Evolutionary conservation across 2,113 vertebrate genomes (phyloP), one percentile per base, ranked within the genome.

Genomic region (Melanerpes formicivorus): DNA sequence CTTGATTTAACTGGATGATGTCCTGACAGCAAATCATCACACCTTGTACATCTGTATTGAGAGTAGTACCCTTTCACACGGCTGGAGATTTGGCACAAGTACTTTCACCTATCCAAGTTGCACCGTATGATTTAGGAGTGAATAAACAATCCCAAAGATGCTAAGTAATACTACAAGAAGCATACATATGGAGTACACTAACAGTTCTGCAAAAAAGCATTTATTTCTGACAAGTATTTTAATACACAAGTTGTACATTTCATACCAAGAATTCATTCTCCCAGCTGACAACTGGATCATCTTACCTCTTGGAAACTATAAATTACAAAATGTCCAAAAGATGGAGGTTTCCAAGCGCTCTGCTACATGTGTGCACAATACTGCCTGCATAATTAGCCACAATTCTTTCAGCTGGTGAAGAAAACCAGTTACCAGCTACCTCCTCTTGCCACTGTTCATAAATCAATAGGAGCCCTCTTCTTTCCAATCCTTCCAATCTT

Each of bases 201-300:
- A 64, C 44, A 93, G 90, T 81, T 72, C 93, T 54, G 42, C 29
- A 90, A 95, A 95, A 95, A 92, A 84, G 6, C 71, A 92, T 87
- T 95, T 96, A 91, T 96, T 96, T 95, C 85, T 80, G 55, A 85
- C 91, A 97, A 78, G 84, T 87, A 87, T 71, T 96, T 97, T 87
- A 95, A 96, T 95, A 95, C 46, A 90, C 18, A 93, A 93, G 12
- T 91, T 92, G 42, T 64, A 95, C 64, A 90, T 90, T 90, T 90
- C 62, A 71, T 80, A 84, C 72, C 58, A 90, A 93, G 67, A 90
- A 90, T 59, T 93, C 65, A 85, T 84, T 96, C 86, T 96, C 34
- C 66, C 89, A 78, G 55, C 32, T 95, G 79, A 90, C 83, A 95
- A 88, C 59, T 88, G 32, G 52, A 74, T 79, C 52, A 82, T 82